phyloP scores from a whole-genome alignment of 2,113 vertebrate genomes.

The Phoenicopterus ruber region DNA sequence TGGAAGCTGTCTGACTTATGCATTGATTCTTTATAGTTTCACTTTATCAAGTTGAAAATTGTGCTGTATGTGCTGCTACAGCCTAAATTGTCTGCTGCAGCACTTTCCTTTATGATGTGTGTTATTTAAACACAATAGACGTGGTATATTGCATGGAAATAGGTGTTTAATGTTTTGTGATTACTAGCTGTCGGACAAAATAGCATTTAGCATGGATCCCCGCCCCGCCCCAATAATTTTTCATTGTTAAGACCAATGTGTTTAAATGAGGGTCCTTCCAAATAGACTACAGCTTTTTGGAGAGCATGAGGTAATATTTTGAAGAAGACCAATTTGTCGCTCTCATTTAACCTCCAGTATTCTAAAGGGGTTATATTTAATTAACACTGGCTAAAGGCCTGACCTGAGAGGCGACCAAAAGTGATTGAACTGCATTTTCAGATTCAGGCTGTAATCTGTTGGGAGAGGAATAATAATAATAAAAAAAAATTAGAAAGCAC shows the following conservation, averaged over 20 bases:
- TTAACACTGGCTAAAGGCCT: conserved; percentile 86
- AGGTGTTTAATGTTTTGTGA: conserved; percentile 40
- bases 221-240: not conserved
- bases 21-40: conserved; percentile 41
- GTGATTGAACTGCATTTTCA: conserved; percentile 80
- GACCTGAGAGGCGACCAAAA: conserved; percentile 81
- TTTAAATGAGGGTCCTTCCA: conserved; percentile 1
- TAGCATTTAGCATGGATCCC: not conserved
- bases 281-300: conserved; percentile 41
- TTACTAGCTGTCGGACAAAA: conserved; percentile 36
- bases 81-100: conserved; percentile 56
- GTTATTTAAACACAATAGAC: conserved; percentile 64
- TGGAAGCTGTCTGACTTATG: conserved; percentile 34
- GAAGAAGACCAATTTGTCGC: conserved; percentile 51
- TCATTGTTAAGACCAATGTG: conserved; percentile 28
- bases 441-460: conserved; percentile 72
- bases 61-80: conserved; percentile 22
- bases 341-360: conserved; percentile 83
- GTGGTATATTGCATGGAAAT: conserved; percentile 38
- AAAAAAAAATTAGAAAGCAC: conserved; percentile 70
- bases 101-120: conserved; percentile 41
- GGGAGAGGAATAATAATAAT: conserved; percentile 66
- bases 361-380: conserved; percentile 89
- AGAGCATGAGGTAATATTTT: conserved; percentile 44
- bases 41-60: conserved; percentile 65